Evolutionary conservation across 2,888 invertebrate genomes (phyloP).

Genomic region (Thera obeliscata): DNA sequence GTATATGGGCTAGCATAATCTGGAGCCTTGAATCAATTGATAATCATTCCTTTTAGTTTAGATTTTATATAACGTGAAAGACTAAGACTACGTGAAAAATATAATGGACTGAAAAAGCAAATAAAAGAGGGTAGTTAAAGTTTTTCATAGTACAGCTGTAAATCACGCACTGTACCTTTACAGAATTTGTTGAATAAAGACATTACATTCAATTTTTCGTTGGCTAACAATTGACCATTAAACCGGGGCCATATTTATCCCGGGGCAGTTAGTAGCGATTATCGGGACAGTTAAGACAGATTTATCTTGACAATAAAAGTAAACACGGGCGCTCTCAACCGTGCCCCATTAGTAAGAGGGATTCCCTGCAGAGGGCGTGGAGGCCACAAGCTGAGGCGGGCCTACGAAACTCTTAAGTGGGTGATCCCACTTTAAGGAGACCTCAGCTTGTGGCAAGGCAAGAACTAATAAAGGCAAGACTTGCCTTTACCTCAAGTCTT

Average conservation of each 20-base stretch:
- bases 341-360: conserved; percentile 75
- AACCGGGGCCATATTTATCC: conserved; percentile 55
- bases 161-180: neutral
- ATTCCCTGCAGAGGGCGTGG: conserved; percentile 51
- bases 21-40: too few species aligned
- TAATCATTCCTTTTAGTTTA: too few species aligned
- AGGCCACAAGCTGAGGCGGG: conserved; percentile 16
- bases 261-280: conserved; percentile 76
- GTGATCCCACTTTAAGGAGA: too few species aligned
- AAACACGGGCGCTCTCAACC: conserved; percentile 72
- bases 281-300: conserved; percentile 80
- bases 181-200: conserved; percentile 24
- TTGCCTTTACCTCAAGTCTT: too few species aligned
- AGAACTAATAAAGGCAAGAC: too few species aligned
- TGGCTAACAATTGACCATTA: conserved; percentile 37
- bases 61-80: too few species aligned
- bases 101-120: too few species aligned
- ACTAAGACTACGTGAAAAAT: too few species aligned
- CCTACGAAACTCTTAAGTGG: too few species aligned
- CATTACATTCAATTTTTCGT: conserved; percentile 36
- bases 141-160: neutral
- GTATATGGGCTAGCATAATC: too few species aligned
- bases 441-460: too few species aligned
- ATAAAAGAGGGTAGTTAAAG: neutral
- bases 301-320: conserved; percentile 82